Conservation (phyloP, 2,113 vertebrate genomes). For the Ceyx margarethae region DNA sequence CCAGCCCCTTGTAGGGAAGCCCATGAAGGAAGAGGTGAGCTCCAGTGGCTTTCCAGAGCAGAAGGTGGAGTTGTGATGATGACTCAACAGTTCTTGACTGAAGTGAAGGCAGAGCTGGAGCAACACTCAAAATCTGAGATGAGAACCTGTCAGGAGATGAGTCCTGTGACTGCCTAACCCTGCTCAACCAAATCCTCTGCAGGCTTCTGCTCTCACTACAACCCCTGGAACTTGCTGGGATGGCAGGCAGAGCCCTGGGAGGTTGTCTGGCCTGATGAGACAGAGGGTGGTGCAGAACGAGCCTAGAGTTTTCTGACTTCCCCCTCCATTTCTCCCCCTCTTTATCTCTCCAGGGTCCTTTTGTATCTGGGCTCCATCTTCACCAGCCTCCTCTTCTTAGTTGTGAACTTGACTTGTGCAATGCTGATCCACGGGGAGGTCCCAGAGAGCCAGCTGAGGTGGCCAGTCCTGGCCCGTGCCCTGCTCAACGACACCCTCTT, state of each 20-base stretch:
- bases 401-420: slow-evolving; percentile 91
- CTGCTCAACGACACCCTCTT: slow-evolving; percentile 93
- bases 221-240: not conserved
- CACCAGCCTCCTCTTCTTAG: slow-evolving; percentile 87
- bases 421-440: slow-evolving; percentile 82
- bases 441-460: slow-evolving; percentile 77
- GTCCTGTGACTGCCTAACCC: slow-evolving; percentile 35
- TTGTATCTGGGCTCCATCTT: slow-evolving; percentile 86
- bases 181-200: slow-evolving; percentile 19
- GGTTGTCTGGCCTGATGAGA: not conserved
- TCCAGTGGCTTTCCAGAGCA: not conserved
- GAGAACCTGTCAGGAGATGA: slow-evolving; percentile 62
- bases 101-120: slow-evolving; percentile 47
- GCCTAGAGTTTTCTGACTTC: not conserved
- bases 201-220: not conserved
- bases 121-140: slow-evolving; percentile 53
- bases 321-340: accelerated
- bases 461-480: slow-evolving; percentile 83
- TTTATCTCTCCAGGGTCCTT: slow-evolving; percentile 76
- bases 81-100: slow-evolving; percentile 54
- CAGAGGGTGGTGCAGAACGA: not conserved
- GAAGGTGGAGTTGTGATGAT: slow-evolving; percentile 40
- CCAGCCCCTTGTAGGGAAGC: not conserved
- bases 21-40: not conserved
- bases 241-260: not conserved